phyloP scores from a whole-genome alignment of 2,797 vertebrate genomes.

The Thamnophis elegans region DNA sequence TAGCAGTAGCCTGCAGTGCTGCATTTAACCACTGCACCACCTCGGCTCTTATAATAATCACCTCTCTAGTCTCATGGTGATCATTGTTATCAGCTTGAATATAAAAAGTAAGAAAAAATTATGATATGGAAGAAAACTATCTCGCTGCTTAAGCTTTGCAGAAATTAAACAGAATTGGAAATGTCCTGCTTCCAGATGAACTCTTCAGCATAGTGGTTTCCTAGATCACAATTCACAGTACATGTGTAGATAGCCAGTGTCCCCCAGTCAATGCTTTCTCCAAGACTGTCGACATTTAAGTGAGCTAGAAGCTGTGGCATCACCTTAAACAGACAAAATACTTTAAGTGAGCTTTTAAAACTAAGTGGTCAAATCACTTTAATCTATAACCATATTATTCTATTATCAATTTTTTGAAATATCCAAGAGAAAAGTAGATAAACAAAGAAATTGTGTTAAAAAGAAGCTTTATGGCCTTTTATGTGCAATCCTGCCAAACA shows the following conservation, averaged over 20 bases:
- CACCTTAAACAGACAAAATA: slow-evolving; percentile 71
- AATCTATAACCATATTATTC: not conserved
- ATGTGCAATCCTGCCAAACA: not conserved
- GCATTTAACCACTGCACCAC: no score
- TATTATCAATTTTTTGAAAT: not conserved
- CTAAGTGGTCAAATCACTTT: not conserved
- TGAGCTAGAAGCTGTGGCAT: slow-evolving; percentile 96
- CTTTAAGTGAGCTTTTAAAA: slow-evolving; percentile 2
- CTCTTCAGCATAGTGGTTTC: slow-evolving; percentile 73
- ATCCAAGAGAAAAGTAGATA: not conserved
- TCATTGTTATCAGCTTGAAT: not conserved
- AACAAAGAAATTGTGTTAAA: not conserved
- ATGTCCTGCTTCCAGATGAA: slow-evolving; percentile 97
- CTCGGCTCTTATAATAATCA: no score
- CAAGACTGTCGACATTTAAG: slow-evolving; percentile 86
- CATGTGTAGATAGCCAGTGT: slow-evolving; percentile 86
- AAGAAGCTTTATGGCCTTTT: not conserved
- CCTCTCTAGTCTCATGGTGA: not conserved
- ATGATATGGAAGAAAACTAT: not conserved
- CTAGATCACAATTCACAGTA: slow-evolving; percentile 74
- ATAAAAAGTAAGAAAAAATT: not conserved
- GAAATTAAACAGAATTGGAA: slow-evolving; percentile 1
- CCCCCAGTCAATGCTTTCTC: slow-evolving; percentile 93
- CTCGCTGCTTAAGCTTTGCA: not conserved
- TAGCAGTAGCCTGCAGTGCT: no score